These are phyloP conservation scores for Phasia obesa DNA, from an alignment of 2,888 invertebrate species.

Conservation along the genomic window DNA sequence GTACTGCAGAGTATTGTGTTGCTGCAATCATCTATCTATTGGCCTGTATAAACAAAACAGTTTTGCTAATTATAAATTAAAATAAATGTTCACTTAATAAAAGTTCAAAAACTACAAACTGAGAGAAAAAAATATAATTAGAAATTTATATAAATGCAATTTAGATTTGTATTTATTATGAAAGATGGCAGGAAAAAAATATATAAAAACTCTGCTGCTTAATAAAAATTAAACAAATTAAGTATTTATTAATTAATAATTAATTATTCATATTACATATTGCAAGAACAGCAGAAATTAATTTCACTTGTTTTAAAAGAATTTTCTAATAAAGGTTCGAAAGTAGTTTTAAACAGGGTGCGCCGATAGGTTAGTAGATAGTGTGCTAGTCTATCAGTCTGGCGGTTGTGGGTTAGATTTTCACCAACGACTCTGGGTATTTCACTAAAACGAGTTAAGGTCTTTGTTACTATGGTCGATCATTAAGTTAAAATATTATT, in stretches of 20 bases:
- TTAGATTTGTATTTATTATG: conserved; percentile 44
- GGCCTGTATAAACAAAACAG: conserved; percentile 20
- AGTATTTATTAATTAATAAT: not conserved
- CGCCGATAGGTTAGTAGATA: no score
- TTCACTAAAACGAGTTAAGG: no score
- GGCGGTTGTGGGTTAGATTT: no score
- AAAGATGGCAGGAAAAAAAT: conserved; percentile 2
- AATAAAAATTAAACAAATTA: conserved; percentile 30
- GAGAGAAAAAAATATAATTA: conserved; percentile 30
- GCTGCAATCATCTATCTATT: not conserved
- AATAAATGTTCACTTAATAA: conserved; percentile 59
- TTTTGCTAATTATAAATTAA: conserved; percentile 67
- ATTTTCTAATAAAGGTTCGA: conserved; percentile 1
- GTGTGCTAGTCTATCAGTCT: no score
- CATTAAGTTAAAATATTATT: no score
- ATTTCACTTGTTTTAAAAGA: no score
- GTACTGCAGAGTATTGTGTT: not conserved
- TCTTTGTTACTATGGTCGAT: no score
- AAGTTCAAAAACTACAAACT: conserved; percentile 1
- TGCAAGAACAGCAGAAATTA: no score
- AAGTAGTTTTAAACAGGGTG: no score
- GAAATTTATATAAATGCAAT: conserved; percentile 45
- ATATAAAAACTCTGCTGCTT: not conserved
- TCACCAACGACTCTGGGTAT: no score
- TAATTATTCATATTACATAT: no score